These are phyloP conservation scores for Andricus grossulariae DNA, from an alignment of 1,140 invertebrate species.

Conservation along the genomic window DNA sequence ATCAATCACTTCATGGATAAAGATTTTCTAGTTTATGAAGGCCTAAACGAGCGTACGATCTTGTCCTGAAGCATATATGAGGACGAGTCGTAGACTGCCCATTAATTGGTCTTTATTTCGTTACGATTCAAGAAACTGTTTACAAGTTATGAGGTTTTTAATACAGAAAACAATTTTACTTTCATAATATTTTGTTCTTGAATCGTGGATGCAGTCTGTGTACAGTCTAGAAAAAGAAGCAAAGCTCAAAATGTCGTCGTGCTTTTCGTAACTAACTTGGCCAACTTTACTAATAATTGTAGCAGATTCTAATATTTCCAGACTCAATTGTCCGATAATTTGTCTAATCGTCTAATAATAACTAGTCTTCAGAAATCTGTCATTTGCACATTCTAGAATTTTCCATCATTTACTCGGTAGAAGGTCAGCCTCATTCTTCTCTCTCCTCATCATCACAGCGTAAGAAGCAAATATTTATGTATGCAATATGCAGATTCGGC, in stretches of 20 bases:
- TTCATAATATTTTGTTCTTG: not conserved
- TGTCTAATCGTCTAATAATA: not conserved
- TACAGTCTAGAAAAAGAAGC: not conserved
- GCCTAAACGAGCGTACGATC: no score
- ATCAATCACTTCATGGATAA: no score
- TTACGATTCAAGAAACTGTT: no score
- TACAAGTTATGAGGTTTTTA: no score
- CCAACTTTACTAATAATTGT: not conserved
- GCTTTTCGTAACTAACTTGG: conserved; percentile 25
- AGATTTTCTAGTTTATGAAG: no score
- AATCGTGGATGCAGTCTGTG: not conserved
- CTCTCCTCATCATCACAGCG: not conserved
- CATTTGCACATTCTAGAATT: conserved; percentile 1
- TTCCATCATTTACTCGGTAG: conserved; percentile 7
- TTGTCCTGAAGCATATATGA: no score
- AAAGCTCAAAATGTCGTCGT: not conserved
- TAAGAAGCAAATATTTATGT: conserved; percentile 22
- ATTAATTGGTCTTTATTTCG: no score
- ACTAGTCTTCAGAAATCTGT: not conserved
- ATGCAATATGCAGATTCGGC: conserved; percentile 24
- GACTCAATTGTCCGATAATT: not conserved
- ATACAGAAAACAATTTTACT: no score
- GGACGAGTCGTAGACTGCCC: no score
- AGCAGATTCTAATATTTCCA: not conserved
- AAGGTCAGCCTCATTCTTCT: conserved; percentile 8